Percentiles rank a stretch among this genome's conserved stretches.
Conservation (phyloP, 2,797 vertebrate genomes). For the Hybognathus amarus region DNA sequence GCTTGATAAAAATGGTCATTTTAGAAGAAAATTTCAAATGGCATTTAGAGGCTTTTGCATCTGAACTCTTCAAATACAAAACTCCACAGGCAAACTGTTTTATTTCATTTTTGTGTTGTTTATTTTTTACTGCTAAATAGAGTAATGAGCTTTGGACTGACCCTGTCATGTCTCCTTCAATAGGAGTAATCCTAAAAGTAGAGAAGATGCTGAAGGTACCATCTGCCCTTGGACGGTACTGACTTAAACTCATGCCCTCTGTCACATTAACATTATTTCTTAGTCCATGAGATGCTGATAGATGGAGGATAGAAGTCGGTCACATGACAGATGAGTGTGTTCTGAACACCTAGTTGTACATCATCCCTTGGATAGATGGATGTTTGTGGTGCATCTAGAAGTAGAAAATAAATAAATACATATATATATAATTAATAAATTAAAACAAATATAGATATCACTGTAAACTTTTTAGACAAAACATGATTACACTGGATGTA, state of each 20-base stretch:
- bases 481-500: neutral
- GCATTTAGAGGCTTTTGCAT: too few species aligned
- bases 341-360: conserved; percentile 70
- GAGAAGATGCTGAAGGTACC: conserved; percentile 72
- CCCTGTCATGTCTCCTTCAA: conserved; percentile 61
- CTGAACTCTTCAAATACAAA: too few species aligned
- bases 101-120: too few species aligned
- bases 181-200: conserved; percentile 65
- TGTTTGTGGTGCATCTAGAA: conserved; percentile 64
- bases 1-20: too few species aligned
- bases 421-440: too few species aligned
- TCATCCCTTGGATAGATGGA: conserved; percentile 64
- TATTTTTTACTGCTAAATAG: neutral
- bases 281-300: conserved; percentile 72
- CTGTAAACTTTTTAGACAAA: neutral
- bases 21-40: too few species aligned
- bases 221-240: conserved; percentile 60
- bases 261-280: conserved; percentile 50
- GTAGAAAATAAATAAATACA: too few species aligned
- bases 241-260: conserved; percentile 58
- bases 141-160: neutral
- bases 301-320: conserved; percentile 76
- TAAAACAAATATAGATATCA: neutral
- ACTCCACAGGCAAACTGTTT: neutral
- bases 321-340: conserved; percentile 77